Evolutionary conservation across 2,113 vertebrate genomes (phyloP).

Genomic region (Cebus imitator): DNA sequence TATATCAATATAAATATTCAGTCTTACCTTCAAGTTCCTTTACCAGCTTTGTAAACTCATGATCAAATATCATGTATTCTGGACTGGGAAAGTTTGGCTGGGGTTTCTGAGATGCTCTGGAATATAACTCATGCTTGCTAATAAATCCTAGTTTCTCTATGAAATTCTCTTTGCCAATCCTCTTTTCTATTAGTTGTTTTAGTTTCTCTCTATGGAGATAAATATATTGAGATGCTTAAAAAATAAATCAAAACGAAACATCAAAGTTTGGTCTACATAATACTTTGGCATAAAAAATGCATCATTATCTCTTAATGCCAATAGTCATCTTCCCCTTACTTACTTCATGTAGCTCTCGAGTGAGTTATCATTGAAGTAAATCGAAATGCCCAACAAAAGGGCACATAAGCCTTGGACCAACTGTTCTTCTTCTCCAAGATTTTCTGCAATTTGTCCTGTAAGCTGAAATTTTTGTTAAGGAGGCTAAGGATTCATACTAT

Average conservation of each 20-base stretch:
- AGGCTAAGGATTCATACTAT: not conserved
- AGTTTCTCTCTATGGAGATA: slow-evolving; percentile 91
- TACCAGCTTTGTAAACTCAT: slow-evolving; percentile 97
- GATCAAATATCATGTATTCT: slow-evolving; percentile 98
- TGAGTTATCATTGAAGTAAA: slow-evolving; percentile 98
- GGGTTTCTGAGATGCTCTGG: slow-evolving; percentile 95
- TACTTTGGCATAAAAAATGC: not conserved
- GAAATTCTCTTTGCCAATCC: slow-evolving; percentile 98
- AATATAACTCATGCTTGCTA: slow-evolving; percentile 97
- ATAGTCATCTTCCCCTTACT: slow-evolving; percentile 62
- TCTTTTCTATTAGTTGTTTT: slow-evolving; percentile 98
- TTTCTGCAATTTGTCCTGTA: slow-evolving; percentile 98
- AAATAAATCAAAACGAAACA: not conserved
- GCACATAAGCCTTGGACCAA: slow-evolving; percentile 97
- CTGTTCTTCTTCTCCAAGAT: slow-evolving; percentile 97
- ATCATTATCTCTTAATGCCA: not conserved
- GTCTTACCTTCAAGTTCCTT: slow-evolving; percentile 97
- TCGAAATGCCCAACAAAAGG: slow-evolving; percentile 95
- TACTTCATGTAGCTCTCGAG: slow-evolving; percentile 97
- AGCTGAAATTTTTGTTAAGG: slow-evolving; percentile 91
- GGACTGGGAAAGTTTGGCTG: slow-evolving; percentile 94
- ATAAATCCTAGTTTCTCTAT: slow-evolving; percentile 97
- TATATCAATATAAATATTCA: not conserved
- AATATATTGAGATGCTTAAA: not conserved
- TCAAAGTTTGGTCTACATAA: not conserved